Evolutionary conservation across 2,888 invertebrate genomes (phyloP), one percentile per base, ranked within the genome.

Genomic region (Callyntrura guangdongensis): DNA sequence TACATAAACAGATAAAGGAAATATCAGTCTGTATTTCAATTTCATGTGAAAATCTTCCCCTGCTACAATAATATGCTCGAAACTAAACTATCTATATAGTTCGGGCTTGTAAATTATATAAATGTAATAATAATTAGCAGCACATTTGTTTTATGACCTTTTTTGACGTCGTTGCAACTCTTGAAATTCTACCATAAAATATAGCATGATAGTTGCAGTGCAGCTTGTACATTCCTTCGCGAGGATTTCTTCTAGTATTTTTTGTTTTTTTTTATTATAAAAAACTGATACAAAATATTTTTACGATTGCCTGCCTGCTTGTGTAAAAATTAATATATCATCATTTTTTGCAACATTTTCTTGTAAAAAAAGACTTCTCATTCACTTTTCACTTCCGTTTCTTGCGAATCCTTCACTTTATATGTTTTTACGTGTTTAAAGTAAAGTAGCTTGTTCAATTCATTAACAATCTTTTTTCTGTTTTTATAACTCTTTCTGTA

Each of bases 1-100:
- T 11, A 36, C 17, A 17, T 27, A 67, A 12, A 72, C 20, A 14
- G 49, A 11, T 49, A 49, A 22, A 53, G 20, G 22, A n/a, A 53
- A 36, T 17, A 79, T 79, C 79, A 79, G 79, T 79, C 79, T 79
- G 79, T 49, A 47, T 45, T 74, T n/a, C 53, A 53, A 53, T n/a
- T 27, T n/a, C 25, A 14, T 12, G 49, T 49, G 20, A 20, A 77
- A n/a, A 8, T 77, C 25, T 56, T 36, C 6, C 49, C 22, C 25
- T 25, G 49, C 36, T 36, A 36, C 6, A 67, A 69, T 69, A 36
- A 12, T 27, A 53, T 27, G 25, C 17, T n/a, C 59, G 59, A 25
- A 1, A 64, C 12, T 1, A 6, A 5, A 14, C 12, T 53, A 53
- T 6, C 12, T 27, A 25, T 14, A 14, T 69, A 0, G 36, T 69